These are phyloP conservation scores for Xestia c-nigrum DNA, from an alignment of 2,888 invertebrate species.

Conservation along the genomic window DNA sequence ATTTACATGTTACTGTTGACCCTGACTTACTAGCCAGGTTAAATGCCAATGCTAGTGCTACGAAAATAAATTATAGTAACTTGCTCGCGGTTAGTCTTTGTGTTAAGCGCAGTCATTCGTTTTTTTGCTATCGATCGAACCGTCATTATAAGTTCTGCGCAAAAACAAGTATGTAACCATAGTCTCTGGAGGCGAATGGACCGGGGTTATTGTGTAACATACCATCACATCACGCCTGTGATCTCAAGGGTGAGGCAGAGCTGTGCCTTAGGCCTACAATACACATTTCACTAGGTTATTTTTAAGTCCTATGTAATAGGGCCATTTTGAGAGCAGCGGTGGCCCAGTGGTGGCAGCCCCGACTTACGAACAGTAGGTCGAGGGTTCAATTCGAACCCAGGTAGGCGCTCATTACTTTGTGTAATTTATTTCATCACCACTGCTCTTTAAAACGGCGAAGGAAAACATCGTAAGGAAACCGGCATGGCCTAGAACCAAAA, in stretches of 20 bases:
- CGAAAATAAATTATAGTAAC: conserved; percentile 15
- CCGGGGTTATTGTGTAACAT: background rate
- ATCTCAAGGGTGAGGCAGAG: background rate
- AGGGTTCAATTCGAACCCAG: too few relatives aligned
- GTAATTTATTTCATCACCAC: too few relatives aligned
- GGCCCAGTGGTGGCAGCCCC: too few relatives aligned
- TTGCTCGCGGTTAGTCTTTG: conserved; percentile 19
- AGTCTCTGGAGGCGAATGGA: background rate
- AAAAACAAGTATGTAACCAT: background rate
- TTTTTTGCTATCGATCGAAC: conserved; percentile 8
- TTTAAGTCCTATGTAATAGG: background rate
- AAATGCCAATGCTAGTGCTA: conserved; percentile 55
- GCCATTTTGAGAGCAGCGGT: too few relatives aligned
- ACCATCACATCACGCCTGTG: background rate
- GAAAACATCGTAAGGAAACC: too few relatives aligned
- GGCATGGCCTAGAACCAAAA: too few relatives aligned
- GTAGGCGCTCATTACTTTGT: too few relatives aligned
- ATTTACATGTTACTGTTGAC: conserved; percentile 18
- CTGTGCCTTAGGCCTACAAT: background rate
- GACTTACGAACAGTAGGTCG: too few relatives aligned
- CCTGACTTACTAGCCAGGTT: conserved; percentile 42
- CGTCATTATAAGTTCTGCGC: background rate
- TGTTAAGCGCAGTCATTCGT: background rate
- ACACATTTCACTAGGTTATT: background rate
- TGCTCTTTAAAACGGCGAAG: too few relatives aligned